Conservation (phyloP, 2,113 vertebrate species). For the Nesogale talazaci region DNA sequence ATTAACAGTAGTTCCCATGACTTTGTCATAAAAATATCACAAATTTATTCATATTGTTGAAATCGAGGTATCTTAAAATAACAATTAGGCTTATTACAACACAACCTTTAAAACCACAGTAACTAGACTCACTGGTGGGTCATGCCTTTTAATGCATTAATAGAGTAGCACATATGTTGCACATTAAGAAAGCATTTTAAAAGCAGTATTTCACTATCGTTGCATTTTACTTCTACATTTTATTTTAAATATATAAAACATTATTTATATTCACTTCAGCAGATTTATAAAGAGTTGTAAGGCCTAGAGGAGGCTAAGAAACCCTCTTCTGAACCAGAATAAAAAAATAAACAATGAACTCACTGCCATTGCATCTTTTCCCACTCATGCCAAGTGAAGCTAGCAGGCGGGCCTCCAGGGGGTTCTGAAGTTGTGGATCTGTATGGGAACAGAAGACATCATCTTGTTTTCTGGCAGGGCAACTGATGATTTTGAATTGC, state of each 20-base stretch:
- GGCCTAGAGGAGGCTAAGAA: background rate
- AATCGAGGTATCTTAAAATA: background rate
- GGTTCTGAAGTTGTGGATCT: no score
- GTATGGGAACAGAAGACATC: no score
- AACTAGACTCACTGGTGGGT: background rate
- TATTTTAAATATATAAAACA: constrained; percentile 5
- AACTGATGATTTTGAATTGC: no score
- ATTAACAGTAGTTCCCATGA: background rate
- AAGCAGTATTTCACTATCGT: background rate
- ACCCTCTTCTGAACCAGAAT: background rate
- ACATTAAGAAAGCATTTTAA: background rate
- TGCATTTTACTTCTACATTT: background rate
- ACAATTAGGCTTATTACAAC: background rate
- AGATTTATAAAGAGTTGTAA: background rate
- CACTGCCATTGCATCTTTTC: no score
- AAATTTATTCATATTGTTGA: background rate
- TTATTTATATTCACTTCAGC: background rate
- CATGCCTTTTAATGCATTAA: background rate
- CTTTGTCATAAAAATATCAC: background rate
- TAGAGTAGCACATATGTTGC: background rate
- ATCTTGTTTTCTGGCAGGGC: no score
- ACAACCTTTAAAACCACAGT: background rate
- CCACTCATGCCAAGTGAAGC: no score
- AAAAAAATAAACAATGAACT: no score
- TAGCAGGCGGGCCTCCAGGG: no score